phyloP scores from a whole-genome alignment of 2,113 vertebrate genomes.

The Pandion haliaetus region DNA sequence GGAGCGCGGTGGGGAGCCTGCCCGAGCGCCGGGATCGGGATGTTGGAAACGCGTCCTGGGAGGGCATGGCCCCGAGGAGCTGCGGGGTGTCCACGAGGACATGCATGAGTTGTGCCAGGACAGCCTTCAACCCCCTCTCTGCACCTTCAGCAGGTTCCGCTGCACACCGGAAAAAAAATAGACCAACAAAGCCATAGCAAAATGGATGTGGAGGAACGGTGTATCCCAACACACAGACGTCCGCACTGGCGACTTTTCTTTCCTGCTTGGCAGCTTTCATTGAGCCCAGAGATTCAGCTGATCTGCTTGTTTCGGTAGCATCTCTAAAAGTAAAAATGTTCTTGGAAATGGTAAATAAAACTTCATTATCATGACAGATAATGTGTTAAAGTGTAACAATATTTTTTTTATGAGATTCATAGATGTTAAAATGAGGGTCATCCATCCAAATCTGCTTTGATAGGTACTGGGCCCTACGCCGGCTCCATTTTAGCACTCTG shows the following conservation, averaged over 20 bases:
- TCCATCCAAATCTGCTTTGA: constrained; percentile 13
- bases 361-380: constrained; percentile 36
- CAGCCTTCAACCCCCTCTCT: too few relatives aligned
- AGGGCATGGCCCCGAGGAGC: background rate
- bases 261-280: background rate
- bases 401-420: background rate
- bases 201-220: fast-evolving
- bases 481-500: background rate
- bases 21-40: fast-evolving
- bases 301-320: background rate
- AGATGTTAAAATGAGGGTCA: background rate
- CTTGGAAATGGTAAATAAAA: constrained; percentile 36
- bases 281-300: background rate
- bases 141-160: background rate
- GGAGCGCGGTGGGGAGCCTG: fast-evolving
- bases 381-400: background rate
- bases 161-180: background rate
- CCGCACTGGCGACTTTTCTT: fast-evolving
- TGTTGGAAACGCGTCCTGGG: fast-evolving
- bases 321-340: background rate
- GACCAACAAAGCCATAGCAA: fast-evolving
- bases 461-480: background rate
- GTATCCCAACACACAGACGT: fast-evolving
- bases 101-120: fast-evolving
- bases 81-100: fast-evolving